Conservation (phyloP, 2,888 invertebrate species). For the Eupithecia exiguata region DNA sequence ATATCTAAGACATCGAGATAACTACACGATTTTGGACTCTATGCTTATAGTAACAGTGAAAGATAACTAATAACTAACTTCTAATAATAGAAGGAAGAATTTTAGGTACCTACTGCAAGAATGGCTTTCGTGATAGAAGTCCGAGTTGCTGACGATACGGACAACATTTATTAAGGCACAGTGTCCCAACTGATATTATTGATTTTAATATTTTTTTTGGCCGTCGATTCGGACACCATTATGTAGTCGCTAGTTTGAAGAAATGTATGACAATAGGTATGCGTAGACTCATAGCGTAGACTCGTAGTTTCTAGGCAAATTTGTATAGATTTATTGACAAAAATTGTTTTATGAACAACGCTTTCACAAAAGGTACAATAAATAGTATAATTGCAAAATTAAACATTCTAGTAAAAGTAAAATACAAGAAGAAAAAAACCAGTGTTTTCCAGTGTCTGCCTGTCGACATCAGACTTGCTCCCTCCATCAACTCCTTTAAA, state of each 20-base stretch:
- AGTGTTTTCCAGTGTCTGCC: too few species aligned
- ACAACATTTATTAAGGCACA: too few species aligned
- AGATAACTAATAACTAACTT: neutral
- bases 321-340: neutral
- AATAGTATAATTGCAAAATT: neutral
- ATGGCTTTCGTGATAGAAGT: too few species aligned
- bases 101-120: too few species aligned
- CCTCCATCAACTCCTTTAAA: too few species aligned
- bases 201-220: too few species aligned
- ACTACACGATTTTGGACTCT: constrained; percentile 27
- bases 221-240: too few species aligned
- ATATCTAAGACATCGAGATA: constrained; percentile 70
- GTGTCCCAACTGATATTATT: too few species aligned
- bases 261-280: neutral
- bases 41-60: constrained; percentile 6
- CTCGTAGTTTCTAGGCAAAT: neutral
- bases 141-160: too few species aligned
- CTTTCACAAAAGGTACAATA: neutral
- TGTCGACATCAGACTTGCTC: too few species aligned
- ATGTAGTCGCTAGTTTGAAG: neutral
- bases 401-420: neutral
- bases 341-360: neutral
- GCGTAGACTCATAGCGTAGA: neutral
- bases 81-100: neutral
- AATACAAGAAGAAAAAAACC: neutral